Evolutionary conservation across 30 jellyfish, hydroid and myxozoan species (phyloP), one percentile per base, ranked within the genome.

Genomic region (Mastigias papua): DNA sequence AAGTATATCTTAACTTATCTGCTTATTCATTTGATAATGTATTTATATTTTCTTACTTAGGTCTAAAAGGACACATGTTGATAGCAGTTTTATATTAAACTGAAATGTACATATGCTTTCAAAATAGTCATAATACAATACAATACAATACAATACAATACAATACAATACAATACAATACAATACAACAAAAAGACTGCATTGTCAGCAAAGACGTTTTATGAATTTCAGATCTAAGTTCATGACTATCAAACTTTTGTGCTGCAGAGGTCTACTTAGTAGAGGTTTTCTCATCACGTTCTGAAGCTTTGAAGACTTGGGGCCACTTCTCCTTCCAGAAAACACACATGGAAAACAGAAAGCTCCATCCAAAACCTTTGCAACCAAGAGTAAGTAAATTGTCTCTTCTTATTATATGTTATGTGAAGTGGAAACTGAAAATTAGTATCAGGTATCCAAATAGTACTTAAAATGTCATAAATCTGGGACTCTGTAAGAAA

Each of bases 281-380:
- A 46, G 16, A 16, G 60, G 60, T 16, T 46, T 46, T 6, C 13
- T 46, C 60, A 46, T 46, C 60, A 46, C 13, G 60, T 46, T 0
- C 34, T 62, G 28, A n/a, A 68, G 35, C 30, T 68, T 68, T 8
- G 20, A 22, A n/a, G 80, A 32, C 20, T 68, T 68, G 25, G 15
- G 48, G 27, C 57, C 76, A 77, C 3, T 28, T 72, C 84, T 42
- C 35, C 82, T 26, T 1, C 91, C 91, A 81, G 33, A 81, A 62
- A 61, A 68, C 5, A 81, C 73, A 81, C 91, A 81, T 1, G 77
- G 77, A 35, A 81, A 19, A 66, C 83, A 81, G 67, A 81, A 81
- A n/a, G 83, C 91, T 13, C 83, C 91, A 61, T 81, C 91, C 64
- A 81, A 35, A 68, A 63, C 73, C 32, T 74, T 42, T 35, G 73